Evolutionary conservation across 2,888 invertebrate genomes (phyloP), one percentile per base, ranked within the genome.

Genomic region (Junonia oenone): DNA sequence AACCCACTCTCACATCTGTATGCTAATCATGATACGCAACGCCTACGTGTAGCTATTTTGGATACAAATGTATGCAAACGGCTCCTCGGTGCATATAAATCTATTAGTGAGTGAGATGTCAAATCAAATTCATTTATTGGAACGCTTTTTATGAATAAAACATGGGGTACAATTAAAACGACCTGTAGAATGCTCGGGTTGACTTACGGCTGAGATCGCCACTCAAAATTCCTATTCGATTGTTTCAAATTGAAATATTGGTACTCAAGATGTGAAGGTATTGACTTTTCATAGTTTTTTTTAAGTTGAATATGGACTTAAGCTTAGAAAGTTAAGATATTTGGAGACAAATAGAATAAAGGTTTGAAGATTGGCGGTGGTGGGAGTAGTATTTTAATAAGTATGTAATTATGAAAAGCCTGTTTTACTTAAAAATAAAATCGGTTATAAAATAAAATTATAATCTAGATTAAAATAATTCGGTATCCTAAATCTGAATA

Each of bases 61-160:
- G 57, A 59, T 59, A 68, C 64, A 67, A 68, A 69, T 69, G 50
- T 69, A 73, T 71, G 68, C 71, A 69, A 72, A 74, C 66, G 68
- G 64, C 58, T 56, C 59, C 56, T 37, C 51, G 47, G 51, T 58
- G 58, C 58, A 61, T 65, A 65, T 67, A 66, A 69, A 68, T 71
- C 64, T 67, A 65, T 68, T 64, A 63, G 55, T 58, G 63, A 70
- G 66, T 68, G 64, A 69, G 67, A 69, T 60, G 63, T 71, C 67
- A 64, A 63, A 66, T 64, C 58, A 61, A 56, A 63, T 62, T 62
- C 62, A 59, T 56, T 55, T 60, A 61, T 61, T 51, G 55, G 57
- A 49, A 55, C 50, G 56, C 48, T 58, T 60, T 59, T 56, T 56
- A 64, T 66, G 62, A 66, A 63, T 63, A 61, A 63, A 59, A 61